phyloP scores from a whole-genome alignment of 2,113 vertebrate genomes.

The Daubentonia madagascariensis region DNA sequence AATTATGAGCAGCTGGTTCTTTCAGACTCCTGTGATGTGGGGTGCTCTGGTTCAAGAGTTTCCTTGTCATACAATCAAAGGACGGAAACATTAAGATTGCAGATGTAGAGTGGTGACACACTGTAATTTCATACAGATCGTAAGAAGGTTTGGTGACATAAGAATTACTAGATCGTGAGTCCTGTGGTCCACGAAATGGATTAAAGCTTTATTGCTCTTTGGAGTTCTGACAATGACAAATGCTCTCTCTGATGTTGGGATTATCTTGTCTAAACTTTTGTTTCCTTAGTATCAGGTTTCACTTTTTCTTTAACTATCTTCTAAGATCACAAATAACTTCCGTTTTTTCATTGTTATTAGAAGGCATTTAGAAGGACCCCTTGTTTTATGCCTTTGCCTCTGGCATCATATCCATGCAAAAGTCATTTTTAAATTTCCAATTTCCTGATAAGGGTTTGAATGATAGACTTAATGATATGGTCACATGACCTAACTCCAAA shows the following conservation, averaged over 20 bases:
- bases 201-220: constrained; percentile 77
- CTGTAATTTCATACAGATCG: constrained; percentile 76
- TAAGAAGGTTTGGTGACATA: constrained; percentile 72
- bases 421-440: constrained; percentile 49
- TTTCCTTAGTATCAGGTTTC: constrained; percentile 77
- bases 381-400: neutral
- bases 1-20: constrained; percentile 71
- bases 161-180: constrained; percentile 75
- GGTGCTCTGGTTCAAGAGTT: constrained; percentile 63
- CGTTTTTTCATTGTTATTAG: constrained; percentile 48
- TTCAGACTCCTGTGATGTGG: constrained; percentile 45
- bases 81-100: constrained; percentile 74
- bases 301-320: constrained; percentile 62
- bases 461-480: neutral
- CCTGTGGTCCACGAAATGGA: constrained; percentile 65
- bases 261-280: constrained; percentile 78
- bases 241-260: constrained; percentile 74
- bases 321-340: constrained; percentile 64
- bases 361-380: constrained; percentile 19
- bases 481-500: neutral
- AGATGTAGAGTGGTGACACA: constrained; percentile 74
- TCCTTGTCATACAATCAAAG: constrained; percentile 74
- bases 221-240: constrained; percentile 78
- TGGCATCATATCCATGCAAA: neutral
- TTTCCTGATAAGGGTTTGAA: neutral